Evolutionary conservation across 2,797 vertebrate species (phyloP).

Genomic region (Clarias laeviceps): DNA sequence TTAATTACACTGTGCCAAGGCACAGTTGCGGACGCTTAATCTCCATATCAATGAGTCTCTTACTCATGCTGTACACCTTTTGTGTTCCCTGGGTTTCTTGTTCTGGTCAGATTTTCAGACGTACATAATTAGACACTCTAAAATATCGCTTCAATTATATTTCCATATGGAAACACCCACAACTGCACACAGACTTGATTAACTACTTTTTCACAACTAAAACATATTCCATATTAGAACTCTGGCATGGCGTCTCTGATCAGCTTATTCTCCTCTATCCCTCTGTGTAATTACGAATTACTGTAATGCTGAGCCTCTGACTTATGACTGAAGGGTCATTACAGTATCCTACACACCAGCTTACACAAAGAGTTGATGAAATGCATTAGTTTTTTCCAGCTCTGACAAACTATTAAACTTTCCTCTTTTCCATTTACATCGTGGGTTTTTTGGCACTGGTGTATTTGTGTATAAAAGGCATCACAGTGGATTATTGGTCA

Average conservation of each 20-base stretch:
- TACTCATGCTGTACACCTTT: neutral
- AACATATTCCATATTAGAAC: slow-evolving; percentile 34
- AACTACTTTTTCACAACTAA: slow-evolving; percentile 12
- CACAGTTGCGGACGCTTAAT: slow-evolving; percentile 43
- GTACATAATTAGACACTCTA: slow-evolving; percentile 17
- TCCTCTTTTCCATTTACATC: neutral
- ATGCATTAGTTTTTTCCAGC: neutral
- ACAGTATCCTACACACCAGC: slow-evolving; percentile 1
- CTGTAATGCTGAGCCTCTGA: slow-evolving; percentile 49
- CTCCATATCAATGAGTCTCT: slow-evolving; percentile 57
- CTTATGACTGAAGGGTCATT: slow-evolving; percentile 38
- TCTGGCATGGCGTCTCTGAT: slow-evolving; percentile 56
- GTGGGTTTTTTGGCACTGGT: neutral
- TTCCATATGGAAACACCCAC: neutral
- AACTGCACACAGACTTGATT: slow-evolving; percentile 5
- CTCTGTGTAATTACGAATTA: slow-evolving; percentile 64
- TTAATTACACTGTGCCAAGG: slow-evolving; percentile 64
- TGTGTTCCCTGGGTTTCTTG: neutral
- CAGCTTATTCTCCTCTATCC: slow-evolving; percentile 54
- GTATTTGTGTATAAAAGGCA: neutral
- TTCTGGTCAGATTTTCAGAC: slow-evolving; percentile 13
- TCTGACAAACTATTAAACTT: neutral
- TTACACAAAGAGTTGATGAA: neutral
- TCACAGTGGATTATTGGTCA: no score
- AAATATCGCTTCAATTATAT: slow-evolving; percentile 9